These are phyloP conservation scores for Agonopterix subpropinquella DNA, from an alignment of 2,888 invertebrate genomes.

Conservation along the genomic window DNA sequence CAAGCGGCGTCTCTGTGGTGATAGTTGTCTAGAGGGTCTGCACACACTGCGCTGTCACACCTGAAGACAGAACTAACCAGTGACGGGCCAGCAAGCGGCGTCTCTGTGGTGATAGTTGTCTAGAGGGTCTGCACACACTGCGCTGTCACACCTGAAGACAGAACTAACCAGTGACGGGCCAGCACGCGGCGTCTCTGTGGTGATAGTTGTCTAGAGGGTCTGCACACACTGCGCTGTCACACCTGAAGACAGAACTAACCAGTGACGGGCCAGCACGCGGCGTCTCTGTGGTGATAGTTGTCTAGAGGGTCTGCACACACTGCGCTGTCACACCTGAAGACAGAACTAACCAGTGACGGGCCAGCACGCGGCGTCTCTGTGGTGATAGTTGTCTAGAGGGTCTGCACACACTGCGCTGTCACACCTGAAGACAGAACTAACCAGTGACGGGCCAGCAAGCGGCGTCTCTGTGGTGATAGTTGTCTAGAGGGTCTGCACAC, in stretches of 20 bases:
- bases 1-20: conserved; percentile 47
- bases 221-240: too few species aligned
- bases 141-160: conserved; percentile 14
- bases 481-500: conserved; percentile 16
- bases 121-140: conserved; percentile 35
- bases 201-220: conserved; percentile 31
- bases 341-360: conserved; percentile 33
- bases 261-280: conserved; percentile 43
- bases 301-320: conserved; percentile 24
- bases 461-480: conserved; percentile 38
- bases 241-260: conserved; percentile 24
- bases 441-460: conserved; percentile 49
- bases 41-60: too few species aligned
- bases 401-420: too few species aligned
- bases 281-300: conserved; percentile 37
- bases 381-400: conserved; percentile 30
- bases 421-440: conserved; percentile 15
- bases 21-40: too few species aligned
- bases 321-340: conserved; percentile 27
- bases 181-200: conserved; percentile 42
- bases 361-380: conserved; percentile 48
- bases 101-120: conserved; percentile 34
- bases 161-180: conserved; percentile 42
- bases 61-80: conserved; percentile 26
- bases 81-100: conserved; percentile 44